A percentile compares a stretch with the other conserved stretches of the same genome.
Conservation (phyloP, 2,113 vertebrate species). For the Brienomyrus longianalis region DNA sequence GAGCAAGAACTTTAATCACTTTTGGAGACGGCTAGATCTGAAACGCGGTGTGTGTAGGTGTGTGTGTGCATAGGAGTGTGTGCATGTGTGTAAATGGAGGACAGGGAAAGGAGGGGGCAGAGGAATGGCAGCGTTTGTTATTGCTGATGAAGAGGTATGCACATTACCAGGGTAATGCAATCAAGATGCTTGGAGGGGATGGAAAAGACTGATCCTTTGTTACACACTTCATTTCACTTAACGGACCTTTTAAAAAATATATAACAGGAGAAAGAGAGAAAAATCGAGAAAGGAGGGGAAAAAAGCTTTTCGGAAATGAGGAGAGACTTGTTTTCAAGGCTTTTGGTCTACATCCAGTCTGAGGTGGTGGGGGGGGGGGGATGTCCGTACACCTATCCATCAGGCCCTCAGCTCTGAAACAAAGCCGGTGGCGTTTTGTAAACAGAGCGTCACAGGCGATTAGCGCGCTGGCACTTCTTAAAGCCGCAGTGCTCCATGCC, state of each 20-base stretch:
- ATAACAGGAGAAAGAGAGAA: slow-evolving; percentile 15
- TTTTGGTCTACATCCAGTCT: background rate
- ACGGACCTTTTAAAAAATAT: slow-evolving; percentile 37
- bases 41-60: slow-evolving; percentile 14
- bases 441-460: slow-evolving; percentile 45
- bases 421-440: slow-evolving; percentile 31
- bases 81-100: slow-evolving; percentile 6
- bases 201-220: slow-evolving; percentile 35
- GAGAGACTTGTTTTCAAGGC: slow-evolving; percentile 27
- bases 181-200: slow-evolving; percentile 37
- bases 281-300: background rate
- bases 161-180: slow-evolving; percentile 47
- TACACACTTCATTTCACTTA: slow-evolving; percentile 43
- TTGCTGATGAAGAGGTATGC: slow-evolving; percentile 42
- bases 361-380: slow-evolving; percentile 16
- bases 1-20: background rate
- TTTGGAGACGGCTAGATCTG: background rate
- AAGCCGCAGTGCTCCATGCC: slow-evolving; percentile 19
- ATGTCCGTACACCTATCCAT: slow-evolving; percentile 39
- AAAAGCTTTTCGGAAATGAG: slow-evolving; percentile 24
- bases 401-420: slow-evolving; percentile 36
- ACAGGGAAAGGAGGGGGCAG: slow-evolving; percentile 14
- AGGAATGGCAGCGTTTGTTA: slow-evolving; percentile 36
- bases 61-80: background rate
- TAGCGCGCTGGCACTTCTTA: slow-evolving; percentile 32